phyloP scores from a whole-genome alignment of 2,888 invertebrate species.

The Hydropsyche betteni region DNA sequence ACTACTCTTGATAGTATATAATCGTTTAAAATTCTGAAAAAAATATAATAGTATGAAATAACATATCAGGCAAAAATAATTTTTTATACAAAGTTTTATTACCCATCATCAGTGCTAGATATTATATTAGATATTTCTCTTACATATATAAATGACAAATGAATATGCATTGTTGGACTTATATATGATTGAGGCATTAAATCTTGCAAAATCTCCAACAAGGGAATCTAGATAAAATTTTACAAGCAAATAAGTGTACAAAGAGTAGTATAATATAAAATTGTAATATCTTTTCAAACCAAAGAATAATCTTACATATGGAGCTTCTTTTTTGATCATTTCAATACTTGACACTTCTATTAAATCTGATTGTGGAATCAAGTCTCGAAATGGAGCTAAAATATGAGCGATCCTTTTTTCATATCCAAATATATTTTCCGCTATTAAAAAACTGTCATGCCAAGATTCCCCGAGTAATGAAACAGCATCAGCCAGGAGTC shows the following conservation, averaged over 20 bases:
- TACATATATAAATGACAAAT: constrained; percentile 59
- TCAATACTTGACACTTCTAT: not conserved
- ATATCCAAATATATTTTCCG: not conserved
- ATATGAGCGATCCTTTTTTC: not conserved
- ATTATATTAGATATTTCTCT: constrained; percentile 63
- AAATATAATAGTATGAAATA: constrained; percentile 29
- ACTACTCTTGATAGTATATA: constrained; percentile 70
- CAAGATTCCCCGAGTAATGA: not conserved
- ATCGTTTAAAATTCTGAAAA: constrained; percentile 64
- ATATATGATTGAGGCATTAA: constrained; percentile 55
- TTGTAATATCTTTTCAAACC: too few species aligned
- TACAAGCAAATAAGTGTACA: too few species aligned
- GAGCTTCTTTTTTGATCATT: not conserved
- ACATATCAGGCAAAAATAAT: not conserved
- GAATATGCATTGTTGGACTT: too few species aligned
- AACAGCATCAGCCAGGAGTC: not conserved
- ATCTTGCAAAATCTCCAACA: constrained; percentile 61
- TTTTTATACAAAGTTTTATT: not conserved
- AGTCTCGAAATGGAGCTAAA: not conserved
- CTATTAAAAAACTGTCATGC: not conserved
- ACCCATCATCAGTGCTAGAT: constrained; percentile 60
- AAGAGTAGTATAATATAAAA: too few species aligned
- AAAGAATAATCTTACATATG: not conserved
- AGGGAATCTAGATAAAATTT: constrained; percentile 56
- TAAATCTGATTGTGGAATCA: not conserved